Evolutionary conservation across 2,888 invertebrate genomes (phyloP), one percentile per base, ranked within the genome.

Genomic region (Papilio protenor): DNA sequence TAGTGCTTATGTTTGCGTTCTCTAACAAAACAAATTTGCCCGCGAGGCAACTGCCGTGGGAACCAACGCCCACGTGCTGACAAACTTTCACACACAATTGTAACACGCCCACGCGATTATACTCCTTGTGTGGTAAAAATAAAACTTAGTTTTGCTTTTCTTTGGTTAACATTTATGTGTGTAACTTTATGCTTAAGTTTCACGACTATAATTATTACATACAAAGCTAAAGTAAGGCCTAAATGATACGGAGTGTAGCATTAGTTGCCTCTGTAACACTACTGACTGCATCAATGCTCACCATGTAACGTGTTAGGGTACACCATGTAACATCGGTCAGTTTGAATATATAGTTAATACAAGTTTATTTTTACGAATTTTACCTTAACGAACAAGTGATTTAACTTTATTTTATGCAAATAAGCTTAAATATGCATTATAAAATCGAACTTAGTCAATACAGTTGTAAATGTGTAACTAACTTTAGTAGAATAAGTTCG

Each of bases 1-100:
- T 45, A 78, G 71, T 64, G 64, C 55, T 55, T 64, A 61, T 77
- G 78, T 78, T 75, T 78, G 75, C 57, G 47, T 75, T 66, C 66
- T 64, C 40, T 78, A 73, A 78, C 78, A 78, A 78, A 78, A 78
- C 78, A 78, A 75, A 76, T 75, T 76, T 73, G 66, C 75, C 40
- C 55, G 73, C 57, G n/a, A 66, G 73, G 73, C 21, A 55, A 52
- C 49, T 52, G 73, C 40, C 76, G 79, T 79, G 79, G 71, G 79
- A 77, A 79, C 52, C n/a, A 21, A 33, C 77, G 69, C 77, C 77
- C 79, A 79, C 79, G 75, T 76, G 77, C 33, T 55, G 45, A 5
- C 40, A 61, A 75, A 66, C n/a, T 59, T 64, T 66, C 64, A 72
- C 77, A 55, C 55, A 55, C 57, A 49, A 57, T 70, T 72, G 66